Percentiles rank a stretch among this genome's conserved stretches.
Conservation (phyloP, 2,888 invertebrate genomes). For the Aradus depressus region DNA sequence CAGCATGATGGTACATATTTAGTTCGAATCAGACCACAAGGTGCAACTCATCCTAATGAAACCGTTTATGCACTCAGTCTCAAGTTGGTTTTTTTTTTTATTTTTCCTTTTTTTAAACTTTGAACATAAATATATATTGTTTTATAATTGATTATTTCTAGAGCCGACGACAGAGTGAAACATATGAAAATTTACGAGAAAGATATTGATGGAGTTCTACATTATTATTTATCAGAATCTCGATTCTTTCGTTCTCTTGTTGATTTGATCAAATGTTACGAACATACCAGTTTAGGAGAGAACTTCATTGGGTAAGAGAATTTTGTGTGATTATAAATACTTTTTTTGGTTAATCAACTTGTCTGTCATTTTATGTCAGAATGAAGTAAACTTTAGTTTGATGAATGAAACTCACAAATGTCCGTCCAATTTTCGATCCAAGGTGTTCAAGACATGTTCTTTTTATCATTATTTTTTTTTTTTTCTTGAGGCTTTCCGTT, state of each 20-base stretch:
- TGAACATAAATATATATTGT: background rate
- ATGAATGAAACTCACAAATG: too few species aligned
- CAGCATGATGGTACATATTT: conserved; percentile 79
- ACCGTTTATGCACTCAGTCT: conserved; percentile 74
- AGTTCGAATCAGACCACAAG: conserved; percentile 63
- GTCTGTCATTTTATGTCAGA: too few species aligned
- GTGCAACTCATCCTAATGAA: conserved; percentile 46
- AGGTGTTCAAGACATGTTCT: too few species aligned
- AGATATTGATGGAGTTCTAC: conserved; percentile 52
- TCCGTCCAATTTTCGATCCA: too few species aligned
- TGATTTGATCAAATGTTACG: conserved; percentile 86
- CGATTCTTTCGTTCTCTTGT: conserved; percentile 85
- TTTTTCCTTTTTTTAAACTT: background rate
- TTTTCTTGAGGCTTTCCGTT: too few species aligned
- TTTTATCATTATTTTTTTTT: too few species aligned
- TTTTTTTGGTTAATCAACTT: background rate
- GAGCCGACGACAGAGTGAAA: conserved; percentile 79
- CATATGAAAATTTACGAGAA: conserved; percentile 83
- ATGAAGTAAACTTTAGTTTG: too few species aligned
- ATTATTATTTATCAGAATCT: conserved; percentile 78
- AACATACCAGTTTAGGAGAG: conserved; percentile 78
- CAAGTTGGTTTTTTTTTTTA: conserved; percentile 41
- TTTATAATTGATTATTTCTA: conserved; percentile 35
- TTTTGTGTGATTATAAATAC: background rate
- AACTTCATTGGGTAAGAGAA: conserved; percentile 70